Conservation (phyloP, 1,140 invertebrate genomes). For the Lucilia cuprina region DNA sequence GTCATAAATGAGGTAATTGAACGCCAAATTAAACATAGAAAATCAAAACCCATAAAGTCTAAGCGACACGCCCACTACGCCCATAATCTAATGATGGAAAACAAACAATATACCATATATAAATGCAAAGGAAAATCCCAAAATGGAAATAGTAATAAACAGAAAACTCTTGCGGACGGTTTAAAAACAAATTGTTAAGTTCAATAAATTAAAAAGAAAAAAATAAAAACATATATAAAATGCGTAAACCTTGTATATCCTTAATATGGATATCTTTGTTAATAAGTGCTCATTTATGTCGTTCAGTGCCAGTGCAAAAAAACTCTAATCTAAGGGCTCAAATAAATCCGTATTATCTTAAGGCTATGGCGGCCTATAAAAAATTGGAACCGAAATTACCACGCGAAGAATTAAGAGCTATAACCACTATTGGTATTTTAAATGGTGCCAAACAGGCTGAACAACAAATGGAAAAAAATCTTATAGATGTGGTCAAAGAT, state of each 20-base stretch:
- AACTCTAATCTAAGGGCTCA: conserved; percentile 21
- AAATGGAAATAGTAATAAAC: not conserved
- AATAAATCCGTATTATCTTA: conserved; percentile 50
- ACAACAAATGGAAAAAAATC: conserved; percentile 51
- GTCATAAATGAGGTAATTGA: conserved; percentile 25
- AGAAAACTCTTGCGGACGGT: not conserved
- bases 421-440: conserved; percentile 51
- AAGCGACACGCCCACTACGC: conserved; percentile 7
- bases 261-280: not conserved
- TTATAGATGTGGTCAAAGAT: conserved; percentile 47
- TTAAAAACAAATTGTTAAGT: not conserved
- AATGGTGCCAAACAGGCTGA: conserved; percentile 53
- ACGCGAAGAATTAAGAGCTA: conserved; percentile 46
- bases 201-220: not conserved
- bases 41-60: conserved; percentile 11
- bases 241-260: conserved; percentile 32
- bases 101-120: not conserved
- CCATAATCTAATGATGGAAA: not conserved
- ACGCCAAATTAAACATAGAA: conserved; percentile 16
- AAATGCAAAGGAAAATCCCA: not conserved
- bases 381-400: conserved; percentile 47
- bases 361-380: conserved; percentile 48
- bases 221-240: conserved; percentile 19
- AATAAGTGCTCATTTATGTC: not conserved
- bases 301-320: conserved; percentile 32